Evolutionary conservation across 2,113 vertebrate genomes (phyloP).

Genomic region (Tiliqua scincoides): DNA sequence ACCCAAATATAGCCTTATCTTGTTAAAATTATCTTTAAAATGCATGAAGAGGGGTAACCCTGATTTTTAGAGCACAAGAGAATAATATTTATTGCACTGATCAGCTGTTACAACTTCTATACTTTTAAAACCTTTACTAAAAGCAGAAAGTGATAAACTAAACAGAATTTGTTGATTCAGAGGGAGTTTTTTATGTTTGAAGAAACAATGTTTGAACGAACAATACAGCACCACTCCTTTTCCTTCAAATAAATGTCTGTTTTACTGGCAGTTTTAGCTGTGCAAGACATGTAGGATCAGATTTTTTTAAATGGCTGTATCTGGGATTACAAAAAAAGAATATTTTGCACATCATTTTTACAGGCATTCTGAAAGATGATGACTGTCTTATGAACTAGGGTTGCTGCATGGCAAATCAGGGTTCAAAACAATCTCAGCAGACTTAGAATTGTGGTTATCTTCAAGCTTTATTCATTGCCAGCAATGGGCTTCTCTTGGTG

Average conservation of each 20-base stretch:
- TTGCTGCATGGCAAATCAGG: too few relatives aligned
- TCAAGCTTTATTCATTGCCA: too few relatives aligned
- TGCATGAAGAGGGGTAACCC: not conserved
- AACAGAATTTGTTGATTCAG: not conserved
- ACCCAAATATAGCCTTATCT: not conserved
- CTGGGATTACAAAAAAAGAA: slow-evolving; percentile 35
- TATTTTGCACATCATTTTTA: slow-evolving; percentile 36
- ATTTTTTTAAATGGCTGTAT: not conserved
- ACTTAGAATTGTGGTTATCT: too few relatives aligned
- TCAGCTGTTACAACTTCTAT: not conserved
- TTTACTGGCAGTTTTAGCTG: slow-evolving; percentile 4
- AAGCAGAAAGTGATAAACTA: not conserved
- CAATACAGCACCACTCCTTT: not conserved
- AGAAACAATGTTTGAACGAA: not conserved
- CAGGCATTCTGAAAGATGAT: slow-evolving; percentile 46
- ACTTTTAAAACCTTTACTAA: not conserved
- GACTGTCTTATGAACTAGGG: slow-evolving; percentile 41
- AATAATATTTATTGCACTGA: not conserved
- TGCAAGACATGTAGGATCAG: not conserved
- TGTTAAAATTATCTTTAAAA: slow-evolving; percentile 7
- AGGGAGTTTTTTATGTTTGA: not conserved
- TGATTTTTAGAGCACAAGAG: not conserved
- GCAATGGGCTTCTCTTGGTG: too few relatives aligned
- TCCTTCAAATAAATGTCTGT: not conserved
- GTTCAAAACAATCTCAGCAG: too few relatives aligned